These are phyloP conservation scores for Zelleria hepariella DNA, from an alignment of 2,888 invertebrate species.

Conservation along the genomic window DNA sequence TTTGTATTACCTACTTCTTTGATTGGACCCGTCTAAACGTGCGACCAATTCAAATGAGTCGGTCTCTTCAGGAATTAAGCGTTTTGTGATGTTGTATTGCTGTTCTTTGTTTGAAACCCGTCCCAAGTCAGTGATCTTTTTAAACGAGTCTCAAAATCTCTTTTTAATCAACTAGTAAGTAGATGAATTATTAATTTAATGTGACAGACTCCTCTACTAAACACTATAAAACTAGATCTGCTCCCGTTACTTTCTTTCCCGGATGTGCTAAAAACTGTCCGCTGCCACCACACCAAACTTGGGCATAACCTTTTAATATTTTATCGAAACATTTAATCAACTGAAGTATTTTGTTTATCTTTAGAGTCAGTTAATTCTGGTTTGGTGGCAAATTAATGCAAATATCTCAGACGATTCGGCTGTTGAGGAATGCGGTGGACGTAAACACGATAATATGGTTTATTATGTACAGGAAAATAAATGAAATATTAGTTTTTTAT, in stretches of 20 bases:
- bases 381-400: constrained; percentile 46
- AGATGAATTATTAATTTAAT: neutral
- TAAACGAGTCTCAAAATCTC: neutral
- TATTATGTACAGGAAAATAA: too few relatives aligned
- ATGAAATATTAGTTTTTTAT: too few relatives aligned
- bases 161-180: neutral
- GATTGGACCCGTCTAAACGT: too few relatives aligned
- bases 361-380: constrained; percentile 33
- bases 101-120: too few relatives aligned
- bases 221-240: neutral
- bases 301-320: neutral
- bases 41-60: too few relatives aligned
- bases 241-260: neutral
- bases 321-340: neutral
- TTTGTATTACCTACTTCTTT: neutral
- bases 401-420: constrained; percentile 25
- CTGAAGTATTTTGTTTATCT: neutral
- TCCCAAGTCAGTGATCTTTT: neutral
- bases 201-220: neutral
- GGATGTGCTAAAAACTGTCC: neutral
- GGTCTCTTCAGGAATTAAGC: too few relatives aligned
- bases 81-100: too few relatives aligned
- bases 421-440: constrained; percentile 37
- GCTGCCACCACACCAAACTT: neutral
- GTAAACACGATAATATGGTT: neutral